These are phyloP conservation scores for Syrrhaptes paradoxus DNA, from an alignment of 2,113 vertebrate species.

Conservation along the genomic window DNA sequence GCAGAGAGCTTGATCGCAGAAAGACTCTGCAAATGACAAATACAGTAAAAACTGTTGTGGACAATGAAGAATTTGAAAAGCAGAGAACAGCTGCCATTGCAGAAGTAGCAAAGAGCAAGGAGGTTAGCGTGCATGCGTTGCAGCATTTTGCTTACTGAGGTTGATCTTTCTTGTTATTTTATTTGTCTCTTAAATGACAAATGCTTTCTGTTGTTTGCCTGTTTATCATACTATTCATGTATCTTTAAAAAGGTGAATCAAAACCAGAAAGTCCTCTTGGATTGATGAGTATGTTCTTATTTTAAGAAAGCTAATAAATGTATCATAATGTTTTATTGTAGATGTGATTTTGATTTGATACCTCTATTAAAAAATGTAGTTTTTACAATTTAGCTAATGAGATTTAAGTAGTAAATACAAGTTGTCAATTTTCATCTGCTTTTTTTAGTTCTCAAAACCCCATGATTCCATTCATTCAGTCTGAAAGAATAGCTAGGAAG, in stretches of 20 bases:
- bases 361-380: background rate
- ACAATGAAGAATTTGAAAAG: conserved; percentile 97
- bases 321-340: background rate
- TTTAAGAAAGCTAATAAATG: background rate
- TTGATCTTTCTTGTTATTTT: background rate
- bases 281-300: background rate
- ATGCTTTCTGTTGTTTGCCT: background rate
- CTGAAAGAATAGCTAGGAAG: background rate
- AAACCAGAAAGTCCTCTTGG: background rate
- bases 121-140: conserved; percentile 77
- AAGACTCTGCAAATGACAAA: conserved; percentile 88
- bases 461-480: background rate
- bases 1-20: conserved; percentile 89
- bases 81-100: conserved; percentile 96
- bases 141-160: background rate
- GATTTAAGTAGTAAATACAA: background rate
- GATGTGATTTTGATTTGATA: background rate
- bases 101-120: conserved; percentile 96
- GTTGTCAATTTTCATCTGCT: background rate
- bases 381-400: background rate
- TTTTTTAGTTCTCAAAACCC: background rate
- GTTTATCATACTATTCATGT: background rate
- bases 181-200: background rate
- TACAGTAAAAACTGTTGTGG: conserved; percentile 78
- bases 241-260: background rate